Evolutionary conservation across 2,797 vertebrate genomes (phyloP).

Genomic region (Fringilla coelebs): DNA sequence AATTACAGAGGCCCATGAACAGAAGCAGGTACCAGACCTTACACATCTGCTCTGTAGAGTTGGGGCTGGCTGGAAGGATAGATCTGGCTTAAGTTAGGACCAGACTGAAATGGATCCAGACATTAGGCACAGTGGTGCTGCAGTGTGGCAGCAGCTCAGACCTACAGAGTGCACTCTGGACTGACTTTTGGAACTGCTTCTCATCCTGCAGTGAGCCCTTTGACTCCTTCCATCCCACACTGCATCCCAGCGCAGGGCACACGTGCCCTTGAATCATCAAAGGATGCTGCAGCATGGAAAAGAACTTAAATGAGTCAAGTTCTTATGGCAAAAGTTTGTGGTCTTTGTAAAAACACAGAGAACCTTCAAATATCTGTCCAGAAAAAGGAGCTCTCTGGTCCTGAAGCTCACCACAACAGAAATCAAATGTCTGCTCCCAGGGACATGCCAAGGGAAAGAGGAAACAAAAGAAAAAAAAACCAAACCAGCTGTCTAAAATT

Average conservation of each 20-base stretch:
- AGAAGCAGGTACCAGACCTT: not conserved
- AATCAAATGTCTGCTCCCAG: fast-evolving
- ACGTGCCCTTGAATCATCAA: fast-evolving
- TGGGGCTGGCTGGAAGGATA: not conserved
- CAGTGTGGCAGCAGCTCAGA: not conserved
- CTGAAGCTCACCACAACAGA: not conserved
- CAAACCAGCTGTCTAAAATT: not conserved
- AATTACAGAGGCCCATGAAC: not conserved
- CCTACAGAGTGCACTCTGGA: not conserved
- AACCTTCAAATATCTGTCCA: not conserved
- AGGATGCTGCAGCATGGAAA: not conserved
- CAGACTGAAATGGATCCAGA: not conserved
- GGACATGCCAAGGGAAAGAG: not conserved
- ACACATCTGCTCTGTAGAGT: fast-evolving
- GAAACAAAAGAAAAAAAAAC: not conserved
- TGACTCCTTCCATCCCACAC: not conserved
- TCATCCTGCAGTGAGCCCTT: not conserved
- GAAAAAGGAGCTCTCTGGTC: not conserved
- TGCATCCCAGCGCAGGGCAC: not conserved
- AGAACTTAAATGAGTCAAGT: not conserved
- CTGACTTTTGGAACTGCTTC: not conserved
- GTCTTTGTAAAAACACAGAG: not conserved
- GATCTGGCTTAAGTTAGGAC: not conserved
- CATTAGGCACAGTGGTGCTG: not conserved
- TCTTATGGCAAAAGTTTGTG: not conserved